Conservation (phyloP, 2,797 vertebrate species). For the Tauraco hartlaubi region DNA sequence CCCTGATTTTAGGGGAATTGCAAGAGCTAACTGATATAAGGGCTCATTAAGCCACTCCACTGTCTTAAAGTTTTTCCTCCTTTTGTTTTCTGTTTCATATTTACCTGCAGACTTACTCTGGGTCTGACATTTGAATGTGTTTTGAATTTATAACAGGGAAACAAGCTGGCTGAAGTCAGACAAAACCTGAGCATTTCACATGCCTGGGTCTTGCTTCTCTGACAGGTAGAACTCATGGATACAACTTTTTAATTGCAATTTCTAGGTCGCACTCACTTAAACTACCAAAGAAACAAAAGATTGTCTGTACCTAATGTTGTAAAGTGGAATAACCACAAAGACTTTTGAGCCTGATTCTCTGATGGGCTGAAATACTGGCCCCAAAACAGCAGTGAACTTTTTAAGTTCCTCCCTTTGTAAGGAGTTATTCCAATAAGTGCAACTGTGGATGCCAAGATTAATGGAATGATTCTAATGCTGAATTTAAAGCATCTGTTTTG, state of each 20-base stretch:
- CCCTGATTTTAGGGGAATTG: constrained; percentile 1
- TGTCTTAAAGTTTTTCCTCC: not conserved
- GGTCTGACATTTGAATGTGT: not conserved
- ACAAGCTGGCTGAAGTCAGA: not conserved
- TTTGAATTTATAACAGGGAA: constrained; percentile 36
- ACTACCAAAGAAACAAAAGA: constrained; percentile 54
- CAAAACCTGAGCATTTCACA: constrained; percentile 12
- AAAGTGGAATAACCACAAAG: constrained; percentile 38
- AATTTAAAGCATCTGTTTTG: constrained; percentile 19
- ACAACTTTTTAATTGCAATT: constrained; percentile 64
- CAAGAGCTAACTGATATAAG: not conserved
- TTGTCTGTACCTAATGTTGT: constrained; percentile 3
- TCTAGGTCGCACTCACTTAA: constrained; percentile 45
- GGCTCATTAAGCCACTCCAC: not conserved
- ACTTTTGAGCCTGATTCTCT: not conserved
- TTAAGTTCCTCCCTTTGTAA: not conserved
- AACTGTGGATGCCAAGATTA: not conserved
- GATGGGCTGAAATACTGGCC: not conserved
- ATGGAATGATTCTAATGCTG: not conserved
- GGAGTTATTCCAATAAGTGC: not conserved
- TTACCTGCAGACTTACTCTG: not conserved
- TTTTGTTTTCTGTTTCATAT: constrained; percentile 2
- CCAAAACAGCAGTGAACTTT: constrained; percentile 5
- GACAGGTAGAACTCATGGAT: constrained; percentile 6
- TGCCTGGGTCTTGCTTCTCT: not conserved